Evolutionary conservation across 1,140 invertebrate species (phyloP).

Genomic region (Dufourea novaeangliae): DNA sequence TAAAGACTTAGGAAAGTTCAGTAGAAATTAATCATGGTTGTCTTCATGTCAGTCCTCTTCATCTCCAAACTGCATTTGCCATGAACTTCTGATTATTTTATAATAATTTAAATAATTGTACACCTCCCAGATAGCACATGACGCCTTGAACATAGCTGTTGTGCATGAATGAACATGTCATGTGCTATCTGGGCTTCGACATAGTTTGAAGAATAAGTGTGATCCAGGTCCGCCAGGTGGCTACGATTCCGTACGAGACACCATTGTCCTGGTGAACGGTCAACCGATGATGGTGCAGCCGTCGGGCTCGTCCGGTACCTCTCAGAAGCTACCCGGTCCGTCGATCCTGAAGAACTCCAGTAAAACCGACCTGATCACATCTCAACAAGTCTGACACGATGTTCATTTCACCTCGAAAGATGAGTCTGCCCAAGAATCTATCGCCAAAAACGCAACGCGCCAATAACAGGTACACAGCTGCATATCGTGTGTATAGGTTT

Average conservation of each 20-base stretch:
- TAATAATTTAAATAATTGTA: too few relatives aligned
- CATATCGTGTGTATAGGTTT: not conserved
- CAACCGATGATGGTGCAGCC: constrained; percentile 81
- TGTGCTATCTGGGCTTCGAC: too few relatives aligned
- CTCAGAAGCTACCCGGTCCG: constrained; percentile 80
- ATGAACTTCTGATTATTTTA: too few relatives aligned
- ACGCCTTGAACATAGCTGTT: too few relatives aligned
- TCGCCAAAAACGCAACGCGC: constrained; percentile 3
- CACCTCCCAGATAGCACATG: too few relatives aligned
- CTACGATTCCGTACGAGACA: constrained; percentile 82
- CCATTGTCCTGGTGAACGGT: constrained; percentile 84
- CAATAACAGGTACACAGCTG: constrained; percentile 33
- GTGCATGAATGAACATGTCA: too few relatives aligned
- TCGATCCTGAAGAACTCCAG: constrained; percentile 82
- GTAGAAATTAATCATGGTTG: too few relatives aligned
- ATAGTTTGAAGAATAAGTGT: not conserved
- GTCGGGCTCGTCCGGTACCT: constrained; percentile 48
- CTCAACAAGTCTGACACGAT: constrained; percentile 78
- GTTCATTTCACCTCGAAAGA: constrained; percentile 52
- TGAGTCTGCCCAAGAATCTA: constrained; percentile 21
- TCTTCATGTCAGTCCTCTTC: too few relatives aligned
- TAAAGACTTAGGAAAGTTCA: too few relatives aligned
- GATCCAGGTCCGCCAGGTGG: constrained; percentile 61
- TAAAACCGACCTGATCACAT: constrained; percentile 78
- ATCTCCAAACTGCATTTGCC: too few relatives aligned